Evolutionary conservation across 2,888 invertebrate genomes (phyloP).

Genomic region (Drosophila buzzatii): DNA sequence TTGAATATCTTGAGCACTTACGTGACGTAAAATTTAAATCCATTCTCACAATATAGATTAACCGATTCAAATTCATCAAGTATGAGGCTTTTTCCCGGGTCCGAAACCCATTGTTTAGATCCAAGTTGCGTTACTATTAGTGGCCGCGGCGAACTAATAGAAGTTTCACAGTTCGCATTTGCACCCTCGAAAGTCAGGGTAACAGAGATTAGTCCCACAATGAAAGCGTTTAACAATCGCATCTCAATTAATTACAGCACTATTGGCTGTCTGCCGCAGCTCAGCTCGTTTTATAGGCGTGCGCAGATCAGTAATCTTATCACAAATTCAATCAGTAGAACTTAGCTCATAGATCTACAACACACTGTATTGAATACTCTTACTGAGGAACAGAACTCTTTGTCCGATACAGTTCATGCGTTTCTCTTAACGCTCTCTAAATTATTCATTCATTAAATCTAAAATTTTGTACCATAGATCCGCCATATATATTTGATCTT

Average conservation of each 20-base stretch:
- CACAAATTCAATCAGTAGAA: background rate
- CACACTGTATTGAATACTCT: too few species aligned
- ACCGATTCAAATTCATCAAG: background rate
- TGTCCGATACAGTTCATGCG: too few species aligned
- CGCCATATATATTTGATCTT: too few species aligned
- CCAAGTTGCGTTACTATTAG: background rate
- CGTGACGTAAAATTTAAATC: background rate
- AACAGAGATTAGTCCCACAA: background rate
- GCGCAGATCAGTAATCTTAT: background rate
- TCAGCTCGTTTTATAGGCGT: background rate
- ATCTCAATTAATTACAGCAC: background rate
- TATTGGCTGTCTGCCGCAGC: background rate
- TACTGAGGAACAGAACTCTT: too few species aligned
- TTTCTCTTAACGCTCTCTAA: too few species aligned
- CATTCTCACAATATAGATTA: background rate
- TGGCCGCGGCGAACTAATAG: accelerated
- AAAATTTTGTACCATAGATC: too few species aligned
- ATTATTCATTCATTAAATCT: too few species aligned
- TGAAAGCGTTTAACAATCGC: background rate
- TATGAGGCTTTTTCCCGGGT: background rate
- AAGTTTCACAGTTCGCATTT: background rate
- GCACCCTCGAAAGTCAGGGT: background rate
- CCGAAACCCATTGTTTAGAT: background rate
- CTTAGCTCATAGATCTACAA: too few species aligned
- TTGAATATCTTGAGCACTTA: background rate